Base-by-base conservation (phyloP, 2,113 vertebrate species). In the Burhinus oedicnemus region DNA sequence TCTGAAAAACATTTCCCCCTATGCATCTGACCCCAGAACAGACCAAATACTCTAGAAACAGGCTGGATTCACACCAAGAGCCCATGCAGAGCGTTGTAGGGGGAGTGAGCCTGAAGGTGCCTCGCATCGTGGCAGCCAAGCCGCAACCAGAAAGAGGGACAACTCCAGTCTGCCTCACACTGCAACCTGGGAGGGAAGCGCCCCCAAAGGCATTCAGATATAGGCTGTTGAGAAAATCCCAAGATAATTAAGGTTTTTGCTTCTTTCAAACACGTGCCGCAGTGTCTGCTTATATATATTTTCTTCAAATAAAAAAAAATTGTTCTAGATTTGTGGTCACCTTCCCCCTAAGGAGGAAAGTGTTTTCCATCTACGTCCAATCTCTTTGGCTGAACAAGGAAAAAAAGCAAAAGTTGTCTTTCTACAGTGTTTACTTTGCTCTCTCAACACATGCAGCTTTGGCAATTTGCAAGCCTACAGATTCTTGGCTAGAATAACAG, bases 21-120 rank as follows among this genome's bases (percentile, higher is more conserved):
- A 1, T 1, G 7, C n/a, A 61, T 18, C 15, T 0, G 0, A 49
- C n/a, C 12, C 19, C 80, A 42, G 40, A 44, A 58, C 40, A 54
- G 38, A 36, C 8, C 66, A 27, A 32, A 38, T 5, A 30, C 5
- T 42, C 23, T 18, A 6, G 7, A 34, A 66, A 52, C 7, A 19
- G 45, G 44, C 32, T 74, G 60, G 29, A 40, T 87, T 42, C 26
- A 32, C 26, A 44, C 30, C 49, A 55, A 40, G 34, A 57, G 49
- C 29, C 44, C 8, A 1, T 6, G 47, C 17, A 45, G 27, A n/a
- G 26, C 4, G 18, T 9, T 6, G n/a, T 0, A 79, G 5, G 11
- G 12, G 25, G 5, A 88, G 11, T 6, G 8, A 62, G 52, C n/a
- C 38, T 42, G 20, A 38, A 51, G 21, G 7, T 40, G 21, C 36